These are phyloP conservation scores for Antedon mediterranea DNA, from an alignment of 53 echinoderm and acorn worm genomes.

Conservation along the genomic window DNA sequence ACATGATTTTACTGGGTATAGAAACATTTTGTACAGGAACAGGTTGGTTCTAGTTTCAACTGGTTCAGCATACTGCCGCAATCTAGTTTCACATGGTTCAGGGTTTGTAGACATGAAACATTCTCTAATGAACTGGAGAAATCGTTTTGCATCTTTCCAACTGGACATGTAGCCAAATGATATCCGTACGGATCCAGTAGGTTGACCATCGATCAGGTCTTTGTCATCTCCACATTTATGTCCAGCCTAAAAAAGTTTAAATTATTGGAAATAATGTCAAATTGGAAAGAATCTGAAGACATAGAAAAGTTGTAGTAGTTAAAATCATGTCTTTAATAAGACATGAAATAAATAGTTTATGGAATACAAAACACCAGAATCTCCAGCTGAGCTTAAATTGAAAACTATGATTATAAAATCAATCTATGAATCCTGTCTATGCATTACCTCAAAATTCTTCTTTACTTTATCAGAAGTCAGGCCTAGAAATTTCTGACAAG, in stretches of 20 bases:
- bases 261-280: background rate
- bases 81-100: background rate
- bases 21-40: conserved; percentile 28
- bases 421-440: too few species aligned
- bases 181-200: conserved; percentile 78
- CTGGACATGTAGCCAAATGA: conserved; percentile 98
- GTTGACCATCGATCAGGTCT: conserved; percentile 73
- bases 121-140: conserved; percentile 40
- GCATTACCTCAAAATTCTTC: conserved; percentile 62
- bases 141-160: conserved; percentile 48
- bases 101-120: conserved; percentile 31
- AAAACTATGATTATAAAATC: too few species aligned
- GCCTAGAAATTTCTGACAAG: conserved; percentile 61
- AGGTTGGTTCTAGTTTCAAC: conserved; percentile 19
- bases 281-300: too few species aligned
- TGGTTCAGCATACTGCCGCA: background rate
- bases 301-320: too few species aligned
- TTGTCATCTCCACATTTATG: conserved; percentile 90
- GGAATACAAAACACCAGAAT: too few species aligned
- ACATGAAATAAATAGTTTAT: too few species aligned
- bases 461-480: conserved; percentile 49
- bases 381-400: too few species aligned
- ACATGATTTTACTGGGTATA: conserved; percentile 97
- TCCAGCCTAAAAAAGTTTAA: conserved; percentile 50
- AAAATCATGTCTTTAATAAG: too few species aligned